A percentile compares a stretch with the other conserved stretches of the same genome.
Conservation (phyloP, 23 tunicate species). For the Aplidium turbinatum region DNA sequence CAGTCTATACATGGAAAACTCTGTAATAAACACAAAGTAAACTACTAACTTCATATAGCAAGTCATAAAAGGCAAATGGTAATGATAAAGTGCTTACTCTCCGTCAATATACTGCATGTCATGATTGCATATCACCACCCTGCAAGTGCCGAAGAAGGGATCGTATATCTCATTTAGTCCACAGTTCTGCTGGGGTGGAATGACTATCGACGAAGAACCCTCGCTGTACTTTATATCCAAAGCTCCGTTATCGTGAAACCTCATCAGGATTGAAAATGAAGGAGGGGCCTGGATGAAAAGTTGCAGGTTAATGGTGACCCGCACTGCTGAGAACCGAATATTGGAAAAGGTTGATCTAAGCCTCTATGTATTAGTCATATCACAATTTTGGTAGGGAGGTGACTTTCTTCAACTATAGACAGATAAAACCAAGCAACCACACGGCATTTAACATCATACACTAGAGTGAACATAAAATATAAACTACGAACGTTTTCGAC, state of each 20-base stretch:
- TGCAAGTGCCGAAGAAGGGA: conserved; percentile 70
- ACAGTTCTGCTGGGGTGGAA: conserved; percentile 46
- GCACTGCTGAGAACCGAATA: no score
- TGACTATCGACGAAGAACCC: conserved; percentile 10
- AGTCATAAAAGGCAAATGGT: no score
- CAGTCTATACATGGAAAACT: not conserved
- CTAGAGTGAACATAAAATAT: no score
- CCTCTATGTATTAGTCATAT: no score
- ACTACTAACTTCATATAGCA: not conserved
- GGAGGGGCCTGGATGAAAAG: conserved; percentile 71
- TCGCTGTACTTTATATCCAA: conserved; percentile 61
- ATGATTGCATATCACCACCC: conserved; percentile 52
- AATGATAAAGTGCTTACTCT: conserved; percentile 36
- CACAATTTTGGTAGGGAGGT: no score
- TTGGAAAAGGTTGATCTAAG: no score
- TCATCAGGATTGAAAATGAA: conserved; percentile 78
- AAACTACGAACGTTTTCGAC: no score
- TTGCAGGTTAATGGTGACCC: no score
- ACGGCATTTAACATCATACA: no score
- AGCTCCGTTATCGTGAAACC: conserved; percentile 53
- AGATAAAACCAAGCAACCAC: no score
- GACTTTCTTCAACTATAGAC: no score
- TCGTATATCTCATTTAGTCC: conserved; percentile 68
- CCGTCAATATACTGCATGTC: conserved; percentile 35
- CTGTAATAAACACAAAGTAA: not conserved